phyloP scores from a whole-genome alignment of 2,797 vertebrate genomes.

The Clarias fuscus region DNA sequence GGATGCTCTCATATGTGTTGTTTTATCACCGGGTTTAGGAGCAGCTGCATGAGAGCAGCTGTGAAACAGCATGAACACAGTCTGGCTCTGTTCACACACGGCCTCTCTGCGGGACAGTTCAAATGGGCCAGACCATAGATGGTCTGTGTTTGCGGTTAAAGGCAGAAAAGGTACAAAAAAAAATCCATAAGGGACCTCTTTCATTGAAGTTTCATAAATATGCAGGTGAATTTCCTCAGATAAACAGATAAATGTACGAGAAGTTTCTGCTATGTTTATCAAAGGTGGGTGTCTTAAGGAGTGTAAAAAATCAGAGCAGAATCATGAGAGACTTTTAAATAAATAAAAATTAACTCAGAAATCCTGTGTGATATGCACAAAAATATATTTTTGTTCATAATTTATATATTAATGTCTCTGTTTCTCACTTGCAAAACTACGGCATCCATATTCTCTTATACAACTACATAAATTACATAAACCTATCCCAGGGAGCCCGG shows the following conservation, averaged over 20 bases:
- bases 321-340: background rate
- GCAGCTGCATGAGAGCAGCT: slow-evolving; percentile 29
- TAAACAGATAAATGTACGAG: background rate
- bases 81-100: slow-evolving; percentile 41
- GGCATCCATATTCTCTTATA: background rate
- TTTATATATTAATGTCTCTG: background rate
- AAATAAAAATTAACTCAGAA: background rate
- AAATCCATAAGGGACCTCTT: slow-evolving; percentile 51
- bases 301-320: background rate
- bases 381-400: background rate
- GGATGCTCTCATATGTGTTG: slow-evolving; percentile 30
- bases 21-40: slow-evolving; percentile 10
- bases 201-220: slow-evolving; percentile 31
- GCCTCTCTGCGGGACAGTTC: slow-evolving; percentile 51
- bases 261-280: background rate
- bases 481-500: background rate
- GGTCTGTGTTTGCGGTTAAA: slow-evolving; percentile 67
- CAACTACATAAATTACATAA: background rate
- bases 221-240: slow-evolving; percentile 28
- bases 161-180: slow-evolving; percentile 61
- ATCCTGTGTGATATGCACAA: background rate
- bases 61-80: slow-evolving; percentile 31
- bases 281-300: background rate
- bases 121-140: slow-evolving; percentile 65
- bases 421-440: background rate